Percentiles rank a stretch among this genome's conserved stretches.
phyloP scores from a whole-genome alignment of 2,888 invertebrate species.

The Pristionchus arcanus region DNA sequence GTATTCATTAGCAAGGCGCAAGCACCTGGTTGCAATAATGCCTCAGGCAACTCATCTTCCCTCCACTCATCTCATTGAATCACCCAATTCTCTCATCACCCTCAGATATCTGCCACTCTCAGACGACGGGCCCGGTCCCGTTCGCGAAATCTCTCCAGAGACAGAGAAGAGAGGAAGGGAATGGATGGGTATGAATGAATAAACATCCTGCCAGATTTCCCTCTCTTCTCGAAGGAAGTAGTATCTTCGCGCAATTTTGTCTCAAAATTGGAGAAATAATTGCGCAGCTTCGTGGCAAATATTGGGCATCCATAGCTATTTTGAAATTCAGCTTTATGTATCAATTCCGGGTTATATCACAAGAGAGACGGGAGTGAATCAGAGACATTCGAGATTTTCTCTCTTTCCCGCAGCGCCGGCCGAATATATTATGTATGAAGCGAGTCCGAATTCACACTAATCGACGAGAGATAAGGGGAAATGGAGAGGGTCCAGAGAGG shows the following conservation, averaged over 20 bases:
- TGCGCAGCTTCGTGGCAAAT: background rate
- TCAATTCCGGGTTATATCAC: background rate
- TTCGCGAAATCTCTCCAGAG: conserved; percentile 22
- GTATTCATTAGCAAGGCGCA: too few relatives aligned
- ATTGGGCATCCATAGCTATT: background rate
- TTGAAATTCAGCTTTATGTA: background rate
- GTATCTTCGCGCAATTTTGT: background rate
- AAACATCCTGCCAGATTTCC: background rate
- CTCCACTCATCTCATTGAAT: background rate
- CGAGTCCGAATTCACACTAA: conserved; percentile 38
- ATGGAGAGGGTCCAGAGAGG: conserved; percentile 17
- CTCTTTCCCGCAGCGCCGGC: background rate
- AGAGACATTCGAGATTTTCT: conserved; percentile 26
- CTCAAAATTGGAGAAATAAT: background rate
- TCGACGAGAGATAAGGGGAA: background rate
- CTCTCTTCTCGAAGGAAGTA: background rate
- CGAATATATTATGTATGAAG: conserved; percentile 50
- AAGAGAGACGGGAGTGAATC: conserved; percentile 2
- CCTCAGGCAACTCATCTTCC: background rate
- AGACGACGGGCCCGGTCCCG: background rate
- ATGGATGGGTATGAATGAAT: conserved; percentile 5
- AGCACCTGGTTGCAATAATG: too few relatives aligned
- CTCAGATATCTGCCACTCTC: background rate
- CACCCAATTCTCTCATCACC: background rate
- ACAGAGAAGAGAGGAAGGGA: background rate